A percentile compares a stretch with the other conserved stretches of the same genome.
Conservation (phyloP, 2,888 invertebrate species). For the Stegophylla sp. region DNA sequence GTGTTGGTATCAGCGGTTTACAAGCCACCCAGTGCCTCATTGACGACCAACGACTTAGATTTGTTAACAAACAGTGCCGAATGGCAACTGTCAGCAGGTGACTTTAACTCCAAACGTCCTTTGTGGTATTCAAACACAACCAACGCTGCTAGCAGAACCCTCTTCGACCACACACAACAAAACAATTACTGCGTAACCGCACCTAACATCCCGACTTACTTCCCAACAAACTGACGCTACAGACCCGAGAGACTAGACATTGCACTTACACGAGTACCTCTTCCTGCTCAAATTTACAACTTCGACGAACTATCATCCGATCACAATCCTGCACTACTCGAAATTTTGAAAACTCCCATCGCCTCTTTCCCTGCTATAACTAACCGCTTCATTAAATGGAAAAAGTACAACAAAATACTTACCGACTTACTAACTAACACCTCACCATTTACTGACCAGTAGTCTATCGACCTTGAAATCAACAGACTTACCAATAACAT, state of each 20-base stretch:
- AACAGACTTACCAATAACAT: background rate
- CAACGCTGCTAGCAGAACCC: background rate
- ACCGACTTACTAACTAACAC: background rate
- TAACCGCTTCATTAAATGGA: constrained; percentile 2
- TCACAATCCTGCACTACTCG: background rate
- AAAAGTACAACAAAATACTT: background rate
- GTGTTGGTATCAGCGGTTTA: too few species aligned
- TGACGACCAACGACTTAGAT: too few species aligned
- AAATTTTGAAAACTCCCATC: background rate
- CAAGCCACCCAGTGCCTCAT: too few species aligned
- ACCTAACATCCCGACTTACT: background rate
- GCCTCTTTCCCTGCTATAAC: background rate
- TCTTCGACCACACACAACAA: background rate
- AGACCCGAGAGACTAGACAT: too few species aligned
- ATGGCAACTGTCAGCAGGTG: background rate
- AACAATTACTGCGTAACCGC: background rate
- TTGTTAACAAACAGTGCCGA: too few species aligned
- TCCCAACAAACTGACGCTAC: background rate
- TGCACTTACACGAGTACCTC: background rate
- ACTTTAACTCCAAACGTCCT: background rate
- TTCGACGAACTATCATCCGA: background rate
- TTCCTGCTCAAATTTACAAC: background rate
- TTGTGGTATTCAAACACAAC: background rate
- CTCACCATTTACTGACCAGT: too few species aligned
- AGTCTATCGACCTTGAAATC: background rate